Evolutionary conservation across 2,888 invertebrate species (phyloP).

Genomic region (Microctonus aethiopoides): DNA sequence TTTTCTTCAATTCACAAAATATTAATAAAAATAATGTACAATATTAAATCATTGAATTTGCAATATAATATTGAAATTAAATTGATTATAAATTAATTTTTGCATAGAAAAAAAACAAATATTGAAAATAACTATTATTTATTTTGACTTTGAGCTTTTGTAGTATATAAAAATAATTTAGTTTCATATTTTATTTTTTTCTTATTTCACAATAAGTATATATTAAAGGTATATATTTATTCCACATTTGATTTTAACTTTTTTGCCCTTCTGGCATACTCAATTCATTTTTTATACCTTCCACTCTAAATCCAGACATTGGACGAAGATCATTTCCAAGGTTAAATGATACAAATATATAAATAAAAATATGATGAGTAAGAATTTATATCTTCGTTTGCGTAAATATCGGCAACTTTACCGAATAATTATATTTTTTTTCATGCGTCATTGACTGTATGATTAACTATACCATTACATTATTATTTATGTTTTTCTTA

Average conservation of each 20-base stretch:
- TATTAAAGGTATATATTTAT: not conserved
- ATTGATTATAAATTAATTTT: too few species aligned
- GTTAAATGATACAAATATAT: slow-evolving; percentile 1
- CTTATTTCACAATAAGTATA: not conserved
- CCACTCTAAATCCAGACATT: slow-evolving; percentile 1
- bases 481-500: slow-evolving; percentile 7
- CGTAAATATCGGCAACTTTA: slow-evolving; percentile 9
- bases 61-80: too few species aligned
- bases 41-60: too few species aligned
- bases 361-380: not conserved
- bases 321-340: not conserved
- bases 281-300: not conserved
- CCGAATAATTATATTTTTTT: slow-evolving; percentile 2
- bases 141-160: too few species aligned
- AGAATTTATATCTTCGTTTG: slow-evolving; percentile 6
- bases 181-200: too few species aligned
- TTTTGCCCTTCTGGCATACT: not conserved
- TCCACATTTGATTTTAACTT: not conserved
- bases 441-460: slow-evolving; percentile 16
- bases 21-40: too few species aligned
- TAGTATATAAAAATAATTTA: not conserved
- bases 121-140: too few species aligned
- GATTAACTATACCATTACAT: not conserved
- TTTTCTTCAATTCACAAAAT: too few species aligned
- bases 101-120: too few species aligned